Conservation (phyloP, 2,113 vertebrate genomes). For the Python bivittatus region DNA sequence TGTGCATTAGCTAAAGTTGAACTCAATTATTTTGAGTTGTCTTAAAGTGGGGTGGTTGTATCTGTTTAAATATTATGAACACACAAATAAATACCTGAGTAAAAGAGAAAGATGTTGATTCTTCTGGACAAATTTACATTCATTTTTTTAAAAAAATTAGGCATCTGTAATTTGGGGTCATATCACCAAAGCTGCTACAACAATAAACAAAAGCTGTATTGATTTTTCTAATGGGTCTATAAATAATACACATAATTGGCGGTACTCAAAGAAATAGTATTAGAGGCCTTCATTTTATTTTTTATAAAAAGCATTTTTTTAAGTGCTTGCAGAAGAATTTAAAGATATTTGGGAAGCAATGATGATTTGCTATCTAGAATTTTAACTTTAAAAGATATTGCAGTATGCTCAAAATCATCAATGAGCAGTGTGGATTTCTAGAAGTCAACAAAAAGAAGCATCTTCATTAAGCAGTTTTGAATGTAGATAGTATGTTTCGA, state of each 20-base stretch:
- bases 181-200: background rate
- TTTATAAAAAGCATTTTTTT: background rate
- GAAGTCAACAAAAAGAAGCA: constrained; percentile 22
- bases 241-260: background rate
- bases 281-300: constrained; percentile 1
- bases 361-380: background rate
- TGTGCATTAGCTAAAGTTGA: background rate
- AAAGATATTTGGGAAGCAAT: background rate
- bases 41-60: background rate
- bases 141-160: background rate
- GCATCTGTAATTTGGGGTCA: background rate
- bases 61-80: background rate
- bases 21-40: too few species aligned
- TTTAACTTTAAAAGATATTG: background rate
- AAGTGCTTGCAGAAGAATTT: constrained; percentile 6
- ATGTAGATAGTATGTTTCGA: background rate
- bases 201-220: constrained; percentile 7
- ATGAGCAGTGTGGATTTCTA: background rate
- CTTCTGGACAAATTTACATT: background rate
- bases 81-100: background rate
- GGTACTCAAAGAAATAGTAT: background rate
- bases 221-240: constrained; percentile 19
- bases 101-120: background rate
- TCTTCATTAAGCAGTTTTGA: constrained; percentile 28
- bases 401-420: background rate